Evolutionary conservation across 2,888 invertebrate species (phyloP).

Genomic region (Pristionchus entomophagus): DNA sequence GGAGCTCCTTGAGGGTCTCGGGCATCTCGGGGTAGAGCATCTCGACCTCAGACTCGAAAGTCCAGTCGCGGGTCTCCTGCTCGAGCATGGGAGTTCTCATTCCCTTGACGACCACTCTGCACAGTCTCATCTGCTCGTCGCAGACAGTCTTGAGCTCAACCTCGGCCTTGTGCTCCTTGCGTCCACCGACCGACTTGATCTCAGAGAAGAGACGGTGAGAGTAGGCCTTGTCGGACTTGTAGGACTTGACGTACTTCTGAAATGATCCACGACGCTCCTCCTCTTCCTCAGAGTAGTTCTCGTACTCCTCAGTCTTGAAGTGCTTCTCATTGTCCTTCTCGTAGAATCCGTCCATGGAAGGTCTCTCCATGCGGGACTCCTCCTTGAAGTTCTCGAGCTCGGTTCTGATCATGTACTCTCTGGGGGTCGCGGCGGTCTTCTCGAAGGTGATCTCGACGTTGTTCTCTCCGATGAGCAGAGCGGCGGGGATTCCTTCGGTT

Average conservation of each 20-base stretch:
- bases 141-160: constrained; percentile 49
- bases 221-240: neutral
- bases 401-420: constrained; percentile 9
- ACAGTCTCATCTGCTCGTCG: constrained; percentile 52
- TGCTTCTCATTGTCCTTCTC: constrained; percentile 49
- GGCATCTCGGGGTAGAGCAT: constrained; percentile 59
- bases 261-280: constrained; percentile 46
- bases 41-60: neutral
- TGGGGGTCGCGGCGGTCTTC: constrained; percentile 46
- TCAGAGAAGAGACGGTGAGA: neutral
- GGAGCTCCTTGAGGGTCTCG: constrained; percentile 53
- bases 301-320: constrained; percentile 46
- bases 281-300: constrained; percentile 33
- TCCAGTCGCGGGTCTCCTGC: constrained; percentile 45
- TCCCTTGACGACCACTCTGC: constrained; percentile 44
- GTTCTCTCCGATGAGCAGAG: constrained; percentile 60
- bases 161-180: constrained; percentile 29
- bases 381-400: constrained; percentile 47
- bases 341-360: constrained; percentile 52
- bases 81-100: constrained; percentile 16
- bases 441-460: constrained; percentile 57
- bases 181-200: neutral
- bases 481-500: neutral
- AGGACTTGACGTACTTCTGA: constrained; percentile 42
- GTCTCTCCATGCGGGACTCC: constrained; percentile 44